Percentiles rank a stretch among this genome's conserved stretches.
These are phyloP conservation scores for Furnarius figulus DNA, from an alignment of 2,113 vertebrate genomes.

Conservation along the genomic window DNA sequence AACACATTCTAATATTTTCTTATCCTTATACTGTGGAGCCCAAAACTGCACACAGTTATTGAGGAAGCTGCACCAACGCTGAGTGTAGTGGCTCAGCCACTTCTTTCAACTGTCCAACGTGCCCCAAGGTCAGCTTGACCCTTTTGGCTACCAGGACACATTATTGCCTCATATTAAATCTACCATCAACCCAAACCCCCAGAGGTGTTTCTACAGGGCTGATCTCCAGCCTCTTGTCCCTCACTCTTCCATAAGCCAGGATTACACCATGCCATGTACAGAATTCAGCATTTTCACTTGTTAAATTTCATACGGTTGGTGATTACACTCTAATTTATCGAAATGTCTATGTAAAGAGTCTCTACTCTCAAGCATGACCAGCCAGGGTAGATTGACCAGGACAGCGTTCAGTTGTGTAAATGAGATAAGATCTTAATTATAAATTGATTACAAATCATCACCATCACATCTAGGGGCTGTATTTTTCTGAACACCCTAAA, in stretches of 20 bases:
- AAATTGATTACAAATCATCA: background rate
- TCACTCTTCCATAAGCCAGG: background rate
- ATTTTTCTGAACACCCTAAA: background rate
- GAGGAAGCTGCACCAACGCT: background rate
- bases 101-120: background rate
- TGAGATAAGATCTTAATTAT: background rate
- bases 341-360: background rate
- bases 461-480: background rate
- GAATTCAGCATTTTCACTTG: background rate
- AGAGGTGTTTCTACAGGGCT: background rate
- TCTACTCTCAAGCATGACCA: background rate
- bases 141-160: background rate
- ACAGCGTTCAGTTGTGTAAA: background rate
- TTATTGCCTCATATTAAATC: background rate
- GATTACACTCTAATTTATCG: background rate
- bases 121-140: fast-evolving
- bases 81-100: background rate
- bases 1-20: background rate
- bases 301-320: background rate
- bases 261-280: background rate
- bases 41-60: background rate
- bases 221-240: background rate
- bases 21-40: background rate
- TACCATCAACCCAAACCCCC: fast-evolving
- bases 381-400: background rate